phyloP scores from a whole-genome alignment of 2,888 invertebrate genomes.

The Agrilus cyanescens region DNA sequence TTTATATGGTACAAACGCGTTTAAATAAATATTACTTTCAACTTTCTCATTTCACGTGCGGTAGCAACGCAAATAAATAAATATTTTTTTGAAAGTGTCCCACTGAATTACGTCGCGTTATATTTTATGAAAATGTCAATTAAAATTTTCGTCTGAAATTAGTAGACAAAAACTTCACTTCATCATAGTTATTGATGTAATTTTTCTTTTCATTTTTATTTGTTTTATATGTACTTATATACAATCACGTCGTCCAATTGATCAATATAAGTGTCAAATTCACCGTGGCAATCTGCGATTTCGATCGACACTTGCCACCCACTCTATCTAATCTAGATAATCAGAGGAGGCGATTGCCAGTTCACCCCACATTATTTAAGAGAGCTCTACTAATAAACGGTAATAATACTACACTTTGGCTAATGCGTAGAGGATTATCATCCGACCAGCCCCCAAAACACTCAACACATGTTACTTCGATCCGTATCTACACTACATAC shows the following conservation, averaged over 20 bases:
- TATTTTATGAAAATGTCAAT: no score
- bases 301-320: conserved; percentile 15
- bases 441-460: conserved; percentile 18
- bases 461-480: conserved; percentile 30
- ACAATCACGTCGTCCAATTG: conserved; percentile 1
- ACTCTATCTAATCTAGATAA: conserved; percentile 17
- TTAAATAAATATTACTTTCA: no score
- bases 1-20: no score
- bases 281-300: conserved; percentile 7
- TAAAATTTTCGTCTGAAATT: background rate
- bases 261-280: conserved; percentile 2
- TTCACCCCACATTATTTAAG: conserved; percentile 10
- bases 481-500: conserved; percentile 27
- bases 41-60: no score
- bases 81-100: no score
- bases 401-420: conserved; percentile 14
- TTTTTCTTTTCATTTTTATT: background rate
- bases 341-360: conserved; percentile 6
- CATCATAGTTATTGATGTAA: background rate
- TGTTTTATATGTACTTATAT: background rate
- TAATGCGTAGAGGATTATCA: conserved; percentile 20
- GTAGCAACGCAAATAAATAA: no score
- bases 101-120: no score
- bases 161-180: background rate
- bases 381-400: conserved; percentile 1